Conservation (phyloP, 2,113 vertebrate species). For the Neoarius graeffei region DNA sequence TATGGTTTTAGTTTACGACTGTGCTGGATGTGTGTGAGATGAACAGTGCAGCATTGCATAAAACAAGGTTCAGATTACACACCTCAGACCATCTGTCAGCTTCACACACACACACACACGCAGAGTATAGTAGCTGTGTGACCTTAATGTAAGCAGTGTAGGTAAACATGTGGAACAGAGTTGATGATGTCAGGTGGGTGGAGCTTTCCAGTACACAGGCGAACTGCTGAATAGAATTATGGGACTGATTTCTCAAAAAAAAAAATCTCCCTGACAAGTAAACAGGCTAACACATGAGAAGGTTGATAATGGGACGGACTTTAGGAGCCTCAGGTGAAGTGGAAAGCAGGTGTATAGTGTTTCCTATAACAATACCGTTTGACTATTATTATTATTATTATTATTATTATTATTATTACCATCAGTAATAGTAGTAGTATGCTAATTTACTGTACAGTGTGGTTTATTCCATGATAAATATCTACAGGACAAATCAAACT, state of each 20-base stretch:
- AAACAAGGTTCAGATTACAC: conserved; percentile 19
- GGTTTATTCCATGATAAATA: neutral
- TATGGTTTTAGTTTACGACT: neutral
- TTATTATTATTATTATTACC: too few relatives aligned
- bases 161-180: conserved; percentile 6
- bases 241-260: neutral
- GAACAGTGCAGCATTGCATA: neutral
- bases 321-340: neutral
- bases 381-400: neutral
- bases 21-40: neutral
- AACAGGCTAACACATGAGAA: neutral
- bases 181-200: neutral
- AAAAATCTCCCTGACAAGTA: neutral
- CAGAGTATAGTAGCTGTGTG: neutral
- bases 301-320: neutral
- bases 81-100: conserved; percentile 32
- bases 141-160: conserved; percentile 12
- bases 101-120: neutral
- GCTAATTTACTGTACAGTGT: neutral
- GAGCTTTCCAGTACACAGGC: neutral
- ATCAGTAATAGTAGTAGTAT: neutral
- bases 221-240: conserved; percentile 3
- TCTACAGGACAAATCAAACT: neutral
- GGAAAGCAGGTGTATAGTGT: neutral
- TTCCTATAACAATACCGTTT: neutral